phyloP scores from a whole-genome alignment of 2,888 invertebrate species.

The Timandra comae region DNA sequence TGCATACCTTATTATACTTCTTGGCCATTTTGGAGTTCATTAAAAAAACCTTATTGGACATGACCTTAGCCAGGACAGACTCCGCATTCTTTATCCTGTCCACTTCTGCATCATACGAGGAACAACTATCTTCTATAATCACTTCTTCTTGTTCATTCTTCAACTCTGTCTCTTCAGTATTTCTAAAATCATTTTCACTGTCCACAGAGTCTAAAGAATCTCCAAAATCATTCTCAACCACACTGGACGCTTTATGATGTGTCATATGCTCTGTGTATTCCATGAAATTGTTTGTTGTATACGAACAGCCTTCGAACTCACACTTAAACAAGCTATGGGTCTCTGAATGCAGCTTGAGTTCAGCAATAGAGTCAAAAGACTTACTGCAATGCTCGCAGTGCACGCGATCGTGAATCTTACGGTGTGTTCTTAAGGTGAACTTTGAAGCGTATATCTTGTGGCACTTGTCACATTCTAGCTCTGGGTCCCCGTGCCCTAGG shows the following conservation, averaged over 20 bases:
- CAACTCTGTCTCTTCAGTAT: slow-evolving; percentile 12
- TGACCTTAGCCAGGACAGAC: slow-evolving; percentile 54
- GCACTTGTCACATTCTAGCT: slow-evolving; percentile 60
- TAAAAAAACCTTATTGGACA: slow-evolving; percentile 52
- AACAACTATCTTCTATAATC: slow-evolving; percentile 21
- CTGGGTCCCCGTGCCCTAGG: slow-evolving; percentile 62
- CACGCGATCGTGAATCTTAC: slow-evolving; percentile 53
- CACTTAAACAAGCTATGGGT: slow-evolving; percentile 48
- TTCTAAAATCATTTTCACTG: too few relatives aligned
- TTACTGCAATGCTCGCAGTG: slow-evolving; percentile 48
- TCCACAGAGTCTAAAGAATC: too few relatives aligned
- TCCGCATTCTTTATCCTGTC: slow-evolving; percentile 34
- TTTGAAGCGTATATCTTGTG: slow-evolving; percentile 67
- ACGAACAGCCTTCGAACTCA: slow-evolving; percentile 36
- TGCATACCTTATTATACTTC: slow-evolving; percentile 52
- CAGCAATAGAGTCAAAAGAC: slow-evolving; percentile 34
- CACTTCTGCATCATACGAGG: slow-evolving; percentile 4
- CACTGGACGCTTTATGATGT: slow-evolving; percentile 15
- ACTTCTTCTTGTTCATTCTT: slow-evolving; percentile 28
- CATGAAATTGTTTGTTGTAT: slow-evolving; percentile 24
- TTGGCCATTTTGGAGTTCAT: slow-evolving; percentile 29
- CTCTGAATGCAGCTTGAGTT: slow-evolving; percentile 37
- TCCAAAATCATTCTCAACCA: too few relatives aligned
- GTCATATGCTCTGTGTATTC: slow-evolving; percentile 35
- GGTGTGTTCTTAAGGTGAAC: slow-evolving; percentile 56